phyloP scores from a whole-genome alignment of 2,113 vertebrate genomes.

The Lepisosteus osseus region DNA sequence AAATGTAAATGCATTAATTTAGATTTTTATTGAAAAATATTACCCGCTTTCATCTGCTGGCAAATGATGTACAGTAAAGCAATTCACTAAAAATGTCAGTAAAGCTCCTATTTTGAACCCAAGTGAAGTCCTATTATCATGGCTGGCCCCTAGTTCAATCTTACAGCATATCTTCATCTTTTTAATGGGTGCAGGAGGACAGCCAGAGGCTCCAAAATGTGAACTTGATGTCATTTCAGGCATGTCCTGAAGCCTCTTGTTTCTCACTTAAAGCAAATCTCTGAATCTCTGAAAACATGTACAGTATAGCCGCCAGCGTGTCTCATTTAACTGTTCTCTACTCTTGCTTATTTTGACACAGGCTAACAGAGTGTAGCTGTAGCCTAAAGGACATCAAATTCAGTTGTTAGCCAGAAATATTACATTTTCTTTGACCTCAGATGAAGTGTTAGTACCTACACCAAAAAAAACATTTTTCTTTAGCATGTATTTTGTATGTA shows the following conservation, averaged over 20 bases:
- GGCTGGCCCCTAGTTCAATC: slow-evolving; percentile 14
- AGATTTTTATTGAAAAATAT: too few species aligned
- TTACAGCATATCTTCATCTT: slow-evolving; percentile 26
- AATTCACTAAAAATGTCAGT: too few species aligned
- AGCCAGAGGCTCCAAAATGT: slow-evolving; percentile 15
- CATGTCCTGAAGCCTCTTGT: slow-evolving; percentile 25
- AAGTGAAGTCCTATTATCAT: slow-evolving; percentile 17
- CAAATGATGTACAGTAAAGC: too few species aligned
- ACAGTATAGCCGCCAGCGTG: not conserved
- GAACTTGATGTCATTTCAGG: slow-evolving; percentile 26
- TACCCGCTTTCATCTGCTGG: too few species aligned
- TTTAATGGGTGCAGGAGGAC: slow-evolving; percentile 31
- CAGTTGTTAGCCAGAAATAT: too few species aligned
- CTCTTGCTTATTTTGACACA: not conserved
- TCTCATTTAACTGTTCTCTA: not conserved
- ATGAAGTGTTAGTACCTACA: too few species aligned
- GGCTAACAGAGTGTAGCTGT: not conserved
- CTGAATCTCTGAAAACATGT: not conserved
- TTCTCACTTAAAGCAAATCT: slow-evolving; percentile 17
- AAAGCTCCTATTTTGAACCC: too few species aligned
- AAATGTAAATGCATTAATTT: too few species aligned
- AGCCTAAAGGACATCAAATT: slow-evolving; percentile 1
- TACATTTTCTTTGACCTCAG: too few species aligned
- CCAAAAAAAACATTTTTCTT: too few species aligned
- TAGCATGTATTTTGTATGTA: too few species aligned